Conservation (phyloP, 1,140 invertebrate genomes). For the Nixonia krombeini region DNA sequence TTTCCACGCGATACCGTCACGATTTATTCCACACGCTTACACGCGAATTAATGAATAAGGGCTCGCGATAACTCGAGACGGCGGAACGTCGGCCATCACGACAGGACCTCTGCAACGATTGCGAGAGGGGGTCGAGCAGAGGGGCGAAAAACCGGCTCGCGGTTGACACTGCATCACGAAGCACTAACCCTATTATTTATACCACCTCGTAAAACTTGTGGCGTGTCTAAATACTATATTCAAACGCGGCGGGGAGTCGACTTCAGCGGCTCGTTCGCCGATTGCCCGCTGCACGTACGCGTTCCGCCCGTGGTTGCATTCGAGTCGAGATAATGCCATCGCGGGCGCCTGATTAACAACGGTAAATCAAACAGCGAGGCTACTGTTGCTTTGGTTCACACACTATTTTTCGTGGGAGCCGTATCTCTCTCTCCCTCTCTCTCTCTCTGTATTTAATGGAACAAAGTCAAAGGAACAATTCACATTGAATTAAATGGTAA, state of each 20-base stretch:
- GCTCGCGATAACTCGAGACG: conserved; percentile 43
- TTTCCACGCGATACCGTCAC: conserved; percentile 36
- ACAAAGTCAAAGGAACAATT: background rate
- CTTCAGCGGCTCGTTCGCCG: conserved; percentile 39
- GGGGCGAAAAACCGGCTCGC: conserved; percentile 35
- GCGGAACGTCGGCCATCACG: conserved; percentile 38
- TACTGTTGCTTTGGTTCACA: too few species aligned
- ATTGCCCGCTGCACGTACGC: conserved; percentile 34
- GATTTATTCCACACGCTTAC: conserved; percentile 51
- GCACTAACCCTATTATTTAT: conserved; percentile 69
- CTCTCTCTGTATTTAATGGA: background rate
- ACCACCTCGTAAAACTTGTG: conserved; percentile 68
- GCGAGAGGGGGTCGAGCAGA: conserved; percentile 31
- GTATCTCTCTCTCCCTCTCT: too few species aligned
- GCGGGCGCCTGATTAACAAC: conserved; percentile 30
- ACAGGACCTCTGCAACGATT: conserved; percentile 36
- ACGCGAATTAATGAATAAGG: conserved; percentile 52
- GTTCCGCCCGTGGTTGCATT: conserved; percentile 9
- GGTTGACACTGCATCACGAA: conserved; percentile 68
- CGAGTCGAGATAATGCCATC: conserved; percentile 33
- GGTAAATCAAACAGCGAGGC: too few species aligned
- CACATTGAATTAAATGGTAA: too few species aligned
- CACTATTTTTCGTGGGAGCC: background rate
- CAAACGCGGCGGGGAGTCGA: conserved; percentile 27
- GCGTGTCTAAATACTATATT: conserved; percentile 62